Evolutionary conservation across 1,140 invertebrate genomes (phyloP).

Genomic region (Ridgeia piscesae): DNA sequence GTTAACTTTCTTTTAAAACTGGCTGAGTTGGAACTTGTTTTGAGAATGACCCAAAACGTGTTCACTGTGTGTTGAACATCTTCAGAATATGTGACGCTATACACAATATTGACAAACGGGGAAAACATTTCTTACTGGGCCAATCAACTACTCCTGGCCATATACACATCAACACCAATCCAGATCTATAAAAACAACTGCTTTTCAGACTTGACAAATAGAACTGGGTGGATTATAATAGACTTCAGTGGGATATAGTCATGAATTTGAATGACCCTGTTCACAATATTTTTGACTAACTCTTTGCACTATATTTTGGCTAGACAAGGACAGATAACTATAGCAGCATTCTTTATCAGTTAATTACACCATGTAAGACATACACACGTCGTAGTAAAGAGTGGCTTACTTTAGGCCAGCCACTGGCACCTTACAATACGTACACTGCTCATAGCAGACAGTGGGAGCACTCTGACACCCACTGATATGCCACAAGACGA

Average conservation of each 20-base stretch:
- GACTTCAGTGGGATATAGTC: background rate
- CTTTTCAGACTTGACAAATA: background rate
- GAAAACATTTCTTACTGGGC: background rate
- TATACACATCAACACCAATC: background rate
- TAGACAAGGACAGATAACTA: background rate
- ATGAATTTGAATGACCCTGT: background rate
- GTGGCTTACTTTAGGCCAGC: background rate
- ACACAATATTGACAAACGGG: background rate
- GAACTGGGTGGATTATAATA: background rate
- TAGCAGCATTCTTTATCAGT: no score
- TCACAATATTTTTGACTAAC: background rate
- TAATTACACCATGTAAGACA: background rate
- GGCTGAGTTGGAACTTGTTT: background rate
- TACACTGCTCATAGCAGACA: background rate
- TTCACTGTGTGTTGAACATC: background rate
- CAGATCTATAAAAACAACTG: background rate
- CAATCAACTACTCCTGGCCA: background rate
- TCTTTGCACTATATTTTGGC: background rate
- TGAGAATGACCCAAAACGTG: background rate
- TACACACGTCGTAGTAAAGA: background rate
- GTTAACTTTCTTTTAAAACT: background rate
- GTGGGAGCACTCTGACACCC: background rate
- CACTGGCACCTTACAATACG: background rate
- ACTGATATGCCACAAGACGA: no score
- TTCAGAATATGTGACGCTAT: background rate